A percentile compares a stretch with the other conserved stretches of the same genome.
Evolutionary conservation across 2,113 vertebrate genomes (phyloP).

Genomic region (Sturnus vulgaris): DNA sequence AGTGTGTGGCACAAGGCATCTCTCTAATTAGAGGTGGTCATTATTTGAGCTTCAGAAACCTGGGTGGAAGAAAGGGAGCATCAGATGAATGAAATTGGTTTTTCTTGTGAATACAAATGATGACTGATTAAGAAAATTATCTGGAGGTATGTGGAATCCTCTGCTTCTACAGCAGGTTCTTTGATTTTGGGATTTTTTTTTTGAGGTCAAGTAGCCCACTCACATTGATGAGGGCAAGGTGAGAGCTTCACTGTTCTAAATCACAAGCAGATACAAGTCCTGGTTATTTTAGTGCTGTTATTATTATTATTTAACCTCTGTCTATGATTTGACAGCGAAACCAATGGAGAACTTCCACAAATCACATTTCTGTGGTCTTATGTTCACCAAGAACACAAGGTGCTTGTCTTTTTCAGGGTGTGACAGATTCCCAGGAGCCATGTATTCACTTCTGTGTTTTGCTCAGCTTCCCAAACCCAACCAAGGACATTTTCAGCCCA

Average conservation of each 20-base stretch:
- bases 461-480: background rate
- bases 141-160: background rate
- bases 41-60: background rate
- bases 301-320: background rate
- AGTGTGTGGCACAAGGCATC: background rate
- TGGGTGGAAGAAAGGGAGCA: background rate
- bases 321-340: background rate
- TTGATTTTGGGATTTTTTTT: background rate
- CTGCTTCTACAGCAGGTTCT: background rate
- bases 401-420: background rate
- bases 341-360: background rate
- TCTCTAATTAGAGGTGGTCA: background rate
- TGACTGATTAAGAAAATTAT: background rate
- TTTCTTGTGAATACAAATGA: background rate
- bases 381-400: background rate
- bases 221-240: background rate
- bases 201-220: background rate
- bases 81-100: background rate
- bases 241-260: background rate
- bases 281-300: background rate
- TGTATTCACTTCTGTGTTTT: background rate
- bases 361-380: background rate
- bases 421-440: background rate
- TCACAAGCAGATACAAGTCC: background rate
- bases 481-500: background rate